Conservation (phyloP, 2,797 vertebrate genomes). For the Vultur gryphus region DNA sequence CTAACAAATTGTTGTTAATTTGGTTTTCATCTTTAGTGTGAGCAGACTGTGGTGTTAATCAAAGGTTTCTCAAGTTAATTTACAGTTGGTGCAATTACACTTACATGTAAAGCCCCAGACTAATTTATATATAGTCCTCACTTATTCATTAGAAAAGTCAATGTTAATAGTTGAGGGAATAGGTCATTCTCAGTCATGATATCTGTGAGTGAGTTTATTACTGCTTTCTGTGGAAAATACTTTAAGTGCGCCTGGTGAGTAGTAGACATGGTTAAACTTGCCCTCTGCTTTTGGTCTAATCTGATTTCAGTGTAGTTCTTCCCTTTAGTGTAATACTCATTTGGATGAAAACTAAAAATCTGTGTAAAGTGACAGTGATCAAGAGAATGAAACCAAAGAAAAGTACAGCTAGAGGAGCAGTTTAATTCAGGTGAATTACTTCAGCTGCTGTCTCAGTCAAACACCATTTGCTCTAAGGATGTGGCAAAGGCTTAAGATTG, state of each 20-base stretch:
- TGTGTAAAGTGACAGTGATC: not conserved
- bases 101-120: not conserved
- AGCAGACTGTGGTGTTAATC: slow-evolving; percentile 35
- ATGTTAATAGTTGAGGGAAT: slow-evolving; percentile 11
- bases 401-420: not conserved
- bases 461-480: not conserved
- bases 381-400: not conserved
- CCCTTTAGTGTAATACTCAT: not conserved
- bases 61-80: slow-evolving; percentile 45
- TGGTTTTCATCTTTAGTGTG: slow-evolving; percentile 13
- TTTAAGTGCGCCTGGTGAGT: not conserved
- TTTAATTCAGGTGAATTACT: not conserved
- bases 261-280: not conserved
- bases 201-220: not conserved
- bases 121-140: slow-evolving; percentile 17
- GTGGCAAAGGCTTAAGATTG: not conserved
- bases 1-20: slow-evolving; percentile 35
- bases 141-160: slow-evolving; percentile 5
- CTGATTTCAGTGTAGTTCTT: not conserved
- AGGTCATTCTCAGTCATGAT: not conserved
- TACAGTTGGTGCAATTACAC: slow-evolving; percentile 1
- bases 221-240: not conserved
- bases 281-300: slow-evolving; percentile 25
- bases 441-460: not conserved
- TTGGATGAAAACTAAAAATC: slow-evolving; percentile 16